These are phyloP conservation scores for Grammomys dolichurus DNA, from an alignment of 2,113 vertebrate genomes.

Conservation along the genomic window DNA sequence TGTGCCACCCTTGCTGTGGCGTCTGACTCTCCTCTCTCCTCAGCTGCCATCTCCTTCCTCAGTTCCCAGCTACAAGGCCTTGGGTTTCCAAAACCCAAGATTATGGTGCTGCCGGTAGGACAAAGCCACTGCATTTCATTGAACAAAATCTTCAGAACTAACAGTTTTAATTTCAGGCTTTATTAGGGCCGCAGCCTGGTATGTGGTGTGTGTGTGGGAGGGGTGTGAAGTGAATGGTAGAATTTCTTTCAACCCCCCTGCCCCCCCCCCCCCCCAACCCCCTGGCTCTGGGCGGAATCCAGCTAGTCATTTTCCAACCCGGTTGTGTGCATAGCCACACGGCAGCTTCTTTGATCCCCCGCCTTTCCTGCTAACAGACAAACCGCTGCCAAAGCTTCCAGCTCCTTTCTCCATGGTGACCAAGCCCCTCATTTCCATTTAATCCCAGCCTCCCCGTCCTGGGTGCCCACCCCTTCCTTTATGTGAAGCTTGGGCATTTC, in stretches of 20 bases:
- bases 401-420: slow-evolving; percentile 79
- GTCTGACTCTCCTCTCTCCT: not conserved
- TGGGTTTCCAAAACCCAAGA: not conserved
- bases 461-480: not conserved
- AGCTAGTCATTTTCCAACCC: slow-evolving; percentile 33
- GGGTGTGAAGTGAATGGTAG: no score
- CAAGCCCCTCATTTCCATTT: slow-evolving; percentile 76
- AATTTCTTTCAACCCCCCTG: no score
- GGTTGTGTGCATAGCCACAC: slow-evolving; percentile 34
- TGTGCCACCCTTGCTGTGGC: not conserved
- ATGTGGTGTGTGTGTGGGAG: no score
- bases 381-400: slow-evolving; percentile 65
- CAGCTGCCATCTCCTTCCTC: not conserved
- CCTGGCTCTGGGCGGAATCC: slow-evolving; percentile 41
- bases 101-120: not conserved
- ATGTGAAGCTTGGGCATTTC: not conserved
- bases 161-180: not conserved
- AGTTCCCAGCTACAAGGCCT: not conserved
- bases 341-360: slow-evolving; percentile 64
- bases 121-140: slow-evolving; percentile 15
- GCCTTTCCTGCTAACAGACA: slow-evolving; percentile 51
- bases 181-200: not conserved
- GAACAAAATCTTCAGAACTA: slow-evolving; percentile 35
- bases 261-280: not conserved
- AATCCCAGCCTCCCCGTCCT: slow-evolving; percentile 32